These are phyloP conservation scores for Macrotus californicus DNA, from an alignment of 2,113 vertebrate genomes.

Conservation along the genomic window DNA sequence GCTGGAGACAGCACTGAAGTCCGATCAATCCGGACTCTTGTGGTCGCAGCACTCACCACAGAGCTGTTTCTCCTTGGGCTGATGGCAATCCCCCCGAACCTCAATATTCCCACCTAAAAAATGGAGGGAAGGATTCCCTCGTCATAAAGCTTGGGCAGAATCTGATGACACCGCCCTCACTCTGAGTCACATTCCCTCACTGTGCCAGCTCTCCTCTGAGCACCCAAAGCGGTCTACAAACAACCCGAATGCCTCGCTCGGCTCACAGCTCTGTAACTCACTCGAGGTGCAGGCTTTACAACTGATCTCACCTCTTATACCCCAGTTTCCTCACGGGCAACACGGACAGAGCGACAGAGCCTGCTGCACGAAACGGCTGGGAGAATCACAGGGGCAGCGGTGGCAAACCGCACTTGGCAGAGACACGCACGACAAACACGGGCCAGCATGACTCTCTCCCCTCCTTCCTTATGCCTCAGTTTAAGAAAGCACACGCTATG, in stretches of 20 bases:
- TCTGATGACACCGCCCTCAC: not conserved
- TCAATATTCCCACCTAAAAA: not conserved
- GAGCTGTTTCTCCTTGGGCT: not conserved
- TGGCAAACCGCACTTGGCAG: not conserved
- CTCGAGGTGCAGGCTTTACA: too few species aligned
- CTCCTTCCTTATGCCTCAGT: not conserved
- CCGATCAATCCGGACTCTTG: not conserved
- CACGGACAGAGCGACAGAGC: not conserved
- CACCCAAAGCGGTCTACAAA: not conserved
- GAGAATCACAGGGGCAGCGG: not conserved
- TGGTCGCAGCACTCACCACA: not conserved
- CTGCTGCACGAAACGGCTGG: too few species aligned
- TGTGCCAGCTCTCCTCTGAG: not conserved
- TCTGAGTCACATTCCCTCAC: not conserved
- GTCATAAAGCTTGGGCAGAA: not conserved
- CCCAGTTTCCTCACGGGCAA: not conserved
- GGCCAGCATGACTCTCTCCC: rapidly evolving
- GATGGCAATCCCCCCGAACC: not conserved
- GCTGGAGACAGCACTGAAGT: not conserved
- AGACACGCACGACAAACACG: rapidly evolving
- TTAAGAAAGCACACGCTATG: not conserved
- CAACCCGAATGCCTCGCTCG: not conserved
- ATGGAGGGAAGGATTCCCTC: not conserved
- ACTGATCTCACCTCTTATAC: not conserved
- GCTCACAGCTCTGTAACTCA: not conserved